Percentiles rank a stretch among this genome's conserved stretches.
These are phyloP conservation scores for Eupithecia centaureata DNA, from an alignment of 2,888 invertebrate genomes.

Conservation along the genomic window DNA sequence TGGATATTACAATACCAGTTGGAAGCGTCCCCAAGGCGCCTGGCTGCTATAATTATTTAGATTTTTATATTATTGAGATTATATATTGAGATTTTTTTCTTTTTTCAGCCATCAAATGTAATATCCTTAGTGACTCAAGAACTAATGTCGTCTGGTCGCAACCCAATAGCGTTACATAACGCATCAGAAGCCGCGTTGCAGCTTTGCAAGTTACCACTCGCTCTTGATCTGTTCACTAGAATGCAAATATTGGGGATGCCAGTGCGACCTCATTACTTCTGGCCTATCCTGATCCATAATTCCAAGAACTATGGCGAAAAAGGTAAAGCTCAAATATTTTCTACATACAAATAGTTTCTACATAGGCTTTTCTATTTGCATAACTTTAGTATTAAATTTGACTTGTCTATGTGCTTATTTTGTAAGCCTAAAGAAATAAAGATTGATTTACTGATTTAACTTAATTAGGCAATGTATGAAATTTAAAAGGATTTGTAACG, in stretches of 20 bases:
- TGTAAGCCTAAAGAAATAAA: too few relatives aligned
- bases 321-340: slow-evolving; percentile 56
- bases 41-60: too few relatives aligned
- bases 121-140: slow-evolving; percentile 74
- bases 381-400: too few relatives aligned
- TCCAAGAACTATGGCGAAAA: slow-evolving; percentile 80
- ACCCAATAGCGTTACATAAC: slow-evolving; percentile 78
- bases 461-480: too few relatives aligned
- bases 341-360: too few relatives aligned
- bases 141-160: slow-evolving; percentile 74
- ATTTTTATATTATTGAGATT: too few relatives aligned
- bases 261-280: slow-evolving; percentile 86
- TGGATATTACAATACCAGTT: too few relatives aligned
- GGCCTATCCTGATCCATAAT: slow-evolving; percentile 84
- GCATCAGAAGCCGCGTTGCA: slow-evolving; percentile 82
- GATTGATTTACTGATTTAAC: too few relatives aligned
- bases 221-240: slow-evolving; percentile 71
- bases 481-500: too few relatives aligned
- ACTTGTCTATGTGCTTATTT: too few relatives aligned
- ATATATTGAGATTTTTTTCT: background rate
- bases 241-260: slow-evolving; percentile 72
- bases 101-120: slow-evolving; percentile 71
- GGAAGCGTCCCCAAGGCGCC: too few relatives aligned
- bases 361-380: too few relatives aligned
- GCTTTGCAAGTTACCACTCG: slow-evolving; percentile 69